Evolutionary conservation across 2,797 vertebrate genomes (phyloP), one percentile per base, ranked within the genome.

Genomic region (Rhinella marina): DNA sequence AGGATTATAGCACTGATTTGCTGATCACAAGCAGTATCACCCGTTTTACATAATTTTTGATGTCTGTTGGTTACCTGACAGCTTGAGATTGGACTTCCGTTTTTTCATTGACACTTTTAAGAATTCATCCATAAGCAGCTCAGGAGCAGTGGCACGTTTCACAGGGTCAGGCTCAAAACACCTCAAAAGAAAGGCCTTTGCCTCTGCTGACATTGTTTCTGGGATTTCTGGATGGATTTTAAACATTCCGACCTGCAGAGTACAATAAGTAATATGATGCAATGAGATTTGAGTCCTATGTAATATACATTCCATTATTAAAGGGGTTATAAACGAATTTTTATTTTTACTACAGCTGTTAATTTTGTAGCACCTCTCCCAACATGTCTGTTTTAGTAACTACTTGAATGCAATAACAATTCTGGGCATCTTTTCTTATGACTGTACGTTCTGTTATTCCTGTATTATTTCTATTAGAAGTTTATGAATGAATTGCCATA

Each of bases 211-310:
- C 98, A 99, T 99, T 91, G 97, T 97, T 90, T 99, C 97, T 0
- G 98, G 98, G 92, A 99, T 98, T 94, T 99, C 98, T 0, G 98
- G 98, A 86, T 99, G 98, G 92, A 99, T 99, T 95, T 99, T 99
- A 91, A 99, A 99, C 98, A 99, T 99, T 54, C 98, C 98, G 90
- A 99, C 98, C 98, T 99, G 90, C 88, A 77, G 21, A 7, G 5
- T 23, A 81, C 19, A 52, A n/a, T n/a, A 85, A n/a, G 64, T 6
- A 23, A 90, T 52, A 88, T 21, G 50, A 72, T 80, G 13, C 7
- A 48, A 50, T 23, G 32, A n/a, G 16, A 54, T n/a, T 32, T 79
- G 25, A 62, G 1, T 21, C 1, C 5, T 32, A 48, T 12, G 13
- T 12, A 75, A 23, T 50, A 48, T 41, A 10, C 32, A 3, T 21